Evolutionary conservation across 92 coral and sea anemone species (phyloP), one percentile per base, ranked within the genome.

Genomic region (Epizoanthus ramosus): DNA sequence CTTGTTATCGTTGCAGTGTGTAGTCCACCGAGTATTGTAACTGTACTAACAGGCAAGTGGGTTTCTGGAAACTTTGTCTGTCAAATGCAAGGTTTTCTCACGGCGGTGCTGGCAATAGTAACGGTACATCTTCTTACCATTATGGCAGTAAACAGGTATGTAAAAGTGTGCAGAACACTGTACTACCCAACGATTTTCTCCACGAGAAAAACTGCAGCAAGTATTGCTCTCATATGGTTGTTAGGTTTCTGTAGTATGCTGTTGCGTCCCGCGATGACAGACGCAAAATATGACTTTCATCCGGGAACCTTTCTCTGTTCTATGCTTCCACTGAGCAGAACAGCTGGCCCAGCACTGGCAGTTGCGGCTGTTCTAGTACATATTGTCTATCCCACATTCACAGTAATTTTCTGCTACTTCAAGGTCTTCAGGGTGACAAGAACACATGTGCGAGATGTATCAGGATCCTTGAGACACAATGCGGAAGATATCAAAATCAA

Each of bases 81-180:
- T n/a, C 28, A n/a, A 17, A 31, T 12, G n/a, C 75, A 71, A 21
- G 75, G 57, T 1, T 71, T 71, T n/a, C 75, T 71, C 12, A 71
- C 75, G 13, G 59, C 45, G 75, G 23, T 71, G 45, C 19, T 71
- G 6, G 75, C 59, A 53, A n/a, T n/a, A 17, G 22, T 39, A 45
- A 71, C 59, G n/a, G 56, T 71, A 24, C 59, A 71, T 8, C 59
- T 41, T 57, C 75, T 71, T 41, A 16, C 75, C 8, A 45, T 71
- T 41, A 71, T 71, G 45, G 75, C 75, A 2, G 52, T 71, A 71
- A 71, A 71, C 75, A 53, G 75, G 13, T 71, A 71, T 56, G 57
- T 71, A 5, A 71, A 71, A 17, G 75, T 71, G 21, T 71, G 75
- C 4, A 71, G 75, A 45, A 17, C 75, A 14, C 33, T 4, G 14